Conservation (phyloP, 2,113 vertebrate species). For the Cisticola juncidis region DNA sequence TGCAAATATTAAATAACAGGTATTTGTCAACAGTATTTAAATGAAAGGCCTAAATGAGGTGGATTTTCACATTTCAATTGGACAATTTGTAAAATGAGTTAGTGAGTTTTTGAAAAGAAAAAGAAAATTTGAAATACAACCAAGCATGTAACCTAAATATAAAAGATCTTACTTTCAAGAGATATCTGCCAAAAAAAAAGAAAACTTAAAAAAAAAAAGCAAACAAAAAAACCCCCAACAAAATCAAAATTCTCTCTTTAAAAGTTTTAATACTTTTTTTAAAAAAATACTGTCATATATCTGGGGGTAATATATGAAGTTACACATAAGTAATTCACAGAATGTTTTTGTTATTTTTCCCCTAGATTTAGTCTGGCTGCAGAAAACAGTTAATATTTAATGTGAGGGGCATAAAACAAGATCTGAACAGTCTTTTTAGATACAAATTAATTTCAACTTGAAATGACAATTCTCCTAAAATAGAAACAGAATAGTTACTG, state of each 20-base stretch:
- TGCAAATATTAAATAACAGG: background rate
- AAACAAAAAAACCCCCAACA: too few relatives aligned
- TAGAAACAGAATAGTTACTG: background rate
- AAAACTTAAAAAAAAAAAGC: background rate
- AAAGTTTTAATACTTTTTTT: background rate
- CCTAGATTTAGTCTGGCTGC: background rate
- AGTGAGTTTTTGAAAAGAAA: background rate
- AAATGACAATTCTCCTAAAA: background rate
- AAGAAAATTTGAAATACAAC: background rate
- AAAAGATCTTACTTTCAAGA: background rate
- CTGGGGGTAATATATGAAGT: background rate
- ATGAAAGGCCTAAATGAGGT: background rate
- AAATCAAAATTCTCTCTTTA: accelerated
- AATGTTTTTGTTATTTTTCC: background rate
- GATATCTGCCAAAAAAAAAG: background rate
- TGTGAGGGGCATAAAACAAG: background rate
- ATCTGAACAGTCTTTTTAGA: background rate
- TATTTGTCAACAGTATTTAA: background rate
- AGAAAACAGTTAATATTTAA: background rate
- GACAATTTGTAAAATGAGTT: background rate
- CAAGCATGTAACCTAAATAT: background rate
- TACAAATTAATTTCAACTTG: background rate
- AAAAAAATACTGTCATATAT: background rate
- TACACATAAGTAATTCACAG: background rate
- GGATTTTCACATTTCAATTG: background rate